Evolutionary conservation across 2,888 invertebrate species (phyloP), one percentile per base, ranked within the genome.

Genomic region (Aethes cnicana): DNA sequence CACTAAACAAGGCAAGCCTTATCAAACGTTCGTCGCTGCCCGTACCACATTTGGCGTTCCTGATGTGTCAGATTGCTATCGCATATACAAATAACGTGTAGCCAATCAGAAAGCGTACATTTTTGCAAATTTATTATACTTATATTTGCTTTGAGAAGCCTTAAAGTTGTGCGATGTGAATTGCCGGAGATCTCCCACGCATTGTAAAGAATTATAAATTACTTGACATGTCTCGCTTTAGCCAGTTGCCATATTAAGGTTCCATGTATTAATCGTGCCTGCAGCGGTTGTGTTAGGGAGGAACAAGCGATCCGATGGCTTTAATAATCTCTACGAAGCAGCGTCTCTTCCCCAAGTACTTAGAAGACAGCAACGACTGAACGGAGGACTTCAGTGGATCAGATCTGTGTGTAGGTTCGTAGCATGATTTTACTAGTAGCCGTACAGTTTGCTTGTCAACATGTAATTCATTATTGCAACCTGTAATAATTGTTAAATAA

Each of bases 311-410:
- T n/a, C 12, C 17, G 9, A 47, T 47, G 47, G 47, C 47, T 20
- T 5, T 28, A 11, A 26, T 14, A 20, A 12, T 36, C 7, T 12
- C n/a, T 7, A 37, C 16, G 28, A 47, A 47, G 20, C 16, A 21
- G 3, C 37, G 37, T 11, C 21, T 37, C 5, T 47, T 47, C 11
- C 21, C 37, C 16, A 30, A 47, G 30, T 37, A 37, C 16, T n/a
- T 37, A 37, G 37, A 47, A 37, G 47, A 47, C 21, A 30, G 28
- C 37, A 36, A 47, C 30, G 47, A 47, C 8, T 47, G 30, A 47
- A 16, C 18, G 26, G 8, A 12, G 11, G 12, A 2, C 25, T 8
- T 14, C 9, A 4, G 18, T 12, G n/a, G n/a, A n/a, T n/a, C n/a
- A n/a, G n/a, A n/a, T n/a, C n/a, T n/a, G n/a, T n/a, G n/a, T n/a